phyloP scores from a whole-genome alignment of 1,140 invertebrate species.

The Pararge aegeria region DNA sequence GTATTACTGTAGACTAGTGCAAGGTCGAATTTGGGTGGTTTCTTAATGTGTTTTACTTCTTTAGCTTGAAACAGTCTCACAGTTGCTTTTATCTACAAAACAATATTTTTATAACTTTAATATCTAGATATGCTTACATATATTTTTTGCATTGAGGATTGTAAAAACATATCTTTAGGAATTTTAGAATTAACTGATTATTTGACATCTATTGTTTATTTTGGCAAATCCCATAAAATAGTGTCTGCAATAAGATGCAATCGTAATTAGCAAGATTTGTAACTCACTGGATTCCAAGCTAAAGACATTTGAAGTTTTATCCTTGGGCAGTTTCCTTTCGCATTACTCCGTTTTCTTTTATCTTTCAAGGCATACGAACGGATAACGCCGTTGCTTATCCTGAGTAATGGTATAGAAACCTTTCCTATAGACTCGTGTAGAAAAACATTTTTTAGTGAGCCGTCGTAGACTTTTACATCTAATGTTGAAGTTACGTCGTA shows the following conservation, averaged over 20 bases:
- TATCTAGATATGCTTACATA: too few relatives aligned
- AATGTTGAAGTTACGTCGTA: constrained; percentile 98
- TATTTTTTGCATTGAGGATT: too few relatives aligned
- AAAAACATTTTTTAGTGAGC: constrained; percentile 52
- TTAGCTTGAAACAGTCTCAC: constrained; percentile 55
- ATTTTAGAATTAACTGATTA: too few relatives aligned
- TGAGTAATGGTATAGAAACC: constrained; percentile 59
- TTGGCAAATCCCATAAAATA: too few relatives aligned
- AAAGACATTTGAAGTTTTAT: constrained; percentile 75
- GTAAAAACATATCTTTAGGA: too few relatives aligned
- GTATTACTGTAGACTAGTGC: constrained; percentile 55
- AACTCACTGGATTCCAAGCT: constrained; percentile 66
- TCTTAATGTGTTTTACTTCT: constrained; percentile 55
- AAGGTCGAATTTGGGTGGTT: constrained; percentile 55
- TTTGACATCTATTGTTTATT: too few relatives aligned
- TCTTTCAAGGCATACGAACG: constrained; percentile 64
- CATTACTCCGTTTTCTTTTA: constrained; percentile 44
- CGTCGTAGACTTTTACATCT: constrained; percentile 89
- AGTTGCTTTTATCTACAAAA: constrained; percentile 55
- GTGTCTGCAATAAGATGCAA: too few relatives aligned
- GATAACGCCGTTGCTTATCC: constrained; percentile 45
- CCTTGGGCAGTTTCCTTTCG: constrained; percentile 61
- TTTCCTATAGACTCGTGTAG: constrained; percentile 87
- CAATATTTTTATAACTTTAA: neutral
- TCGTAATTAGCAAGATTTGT: too few relatives aligned